These are phyloP conservation scores for Coptotermes formosanus DNA, from an alignment of 1,140 invertebrate species.

Conservation along the genomic window DNA sequence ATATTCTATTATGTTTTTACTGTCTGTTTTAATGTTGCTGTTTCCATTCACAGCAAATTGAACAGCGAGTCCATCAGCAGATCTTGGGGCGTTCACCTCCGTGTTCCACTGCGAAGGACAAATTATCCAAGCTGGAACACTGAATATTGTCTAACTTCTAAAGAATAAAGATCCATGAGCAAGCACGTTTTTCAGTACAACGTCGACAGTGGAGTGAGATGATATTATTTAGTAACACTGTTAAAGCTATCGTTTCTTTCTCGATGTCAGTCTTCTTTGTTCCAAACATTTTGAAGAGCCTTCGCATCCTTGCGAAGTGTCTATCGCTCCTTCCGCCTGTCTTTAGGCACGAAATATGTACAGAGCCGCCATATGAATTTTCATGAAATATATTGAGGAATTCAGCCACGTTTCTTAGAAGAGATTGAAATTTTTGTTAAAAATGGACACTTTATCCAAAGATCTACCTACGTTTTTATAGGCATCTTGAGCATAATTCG, in stretches of 20 bases:
- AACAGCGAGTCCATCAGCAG: conserved; percentile 28
- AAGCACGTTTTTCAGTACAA: background rate
- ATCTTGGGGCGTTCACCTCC: conserved; percentile 18
- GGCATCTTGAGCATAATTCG: no score
- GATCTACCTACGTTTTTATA: no score
- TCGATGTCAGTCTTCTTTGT: no score
- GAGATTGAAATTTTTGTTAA: no score
- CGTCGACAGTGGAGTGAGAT: background rate
- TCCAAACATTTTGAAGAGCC: no score
- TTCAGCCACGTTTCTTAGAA: no score
- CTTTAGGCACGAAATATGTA: no score
- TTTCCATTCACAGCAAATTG: conserved; percentile 29
- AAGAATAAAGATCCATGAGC: background rate
- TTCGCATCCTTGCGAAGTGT: no score
- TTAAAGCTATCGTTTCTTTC: background rate
- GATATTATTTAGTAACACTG: background rate
- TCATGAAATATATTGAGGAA: no score
- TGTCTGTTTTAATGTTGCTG: background rate
- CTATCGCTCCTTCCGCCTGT: no score
- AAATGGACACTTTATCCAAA: no score
- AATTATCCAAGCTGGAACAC: background rate
- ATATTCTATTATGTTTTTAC: background rate
- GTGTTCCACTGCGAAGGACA: conserved; percentile 9
- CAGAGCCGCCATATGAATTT: no score
- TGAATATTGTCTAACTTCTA: background rate